Base-by-base conservation (phyloP, 2,113 vertebrate species). In the Psittacus erithacus region DNA sequence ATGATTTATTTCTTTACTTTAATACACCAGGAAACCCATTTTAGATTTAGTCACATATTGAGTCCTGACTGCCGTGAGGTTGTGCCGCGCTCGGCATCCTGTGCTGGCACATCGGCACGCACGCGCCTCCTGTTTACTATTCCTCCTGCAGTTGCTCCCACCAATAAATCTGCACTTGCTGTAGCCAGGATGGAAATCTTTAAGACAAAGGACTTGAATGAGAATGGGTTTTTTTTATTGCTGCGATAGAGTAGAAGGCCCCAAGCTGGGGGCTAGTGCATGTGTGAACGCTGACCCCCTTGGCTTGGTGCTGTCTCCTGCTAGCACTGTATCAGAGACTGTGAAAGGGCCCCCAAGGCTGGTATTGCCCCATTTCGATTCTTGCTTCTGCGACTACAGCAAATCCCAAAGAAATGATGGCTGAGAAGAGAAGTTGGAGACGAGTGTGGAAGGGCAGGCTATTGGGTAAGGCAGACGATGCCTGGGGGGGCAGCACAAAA, bases 111-210 rank as follows among this genome's bases (percentile, higher is more conserved):
- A 41, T 13, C 23, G 41, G 17, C 92, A 88, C 31, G 71, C 95
- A 77, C 31, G 31, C 63, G 62, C 49, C 7, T 8, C 59, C 93
- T 95, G 76, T 65, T 95, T 92, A 27, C 88, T 94, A 87, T 91
- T 94, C 95, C 78, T 96, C 59, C 59, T 75, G 80, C 86, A 33
- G 87, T 94, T 59, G 93, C 77, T 94, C 81, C 91, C 86, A 91
- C 91, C 88, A 91, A 92, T 96, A 95, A 95, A 95, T 96, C 91
- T 83, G 88, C 81, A 43, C 90, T 94, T 90, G 88, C 96, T 78
- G 73, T 65, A 92, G 92, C 95, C 94, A 81, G 95, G 90, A 94
- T 94, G 85, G 96, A 95, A 94, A 96, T 93, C 95, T 94, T 94
- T 90, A 90, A 96, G 90, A 95, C 95, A 97, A 96, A 96, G 86